phyloP scores from a whole-genome alignment of 2,888 invertebrate genomes.

The Bruchidius siliquastri region DNA sequence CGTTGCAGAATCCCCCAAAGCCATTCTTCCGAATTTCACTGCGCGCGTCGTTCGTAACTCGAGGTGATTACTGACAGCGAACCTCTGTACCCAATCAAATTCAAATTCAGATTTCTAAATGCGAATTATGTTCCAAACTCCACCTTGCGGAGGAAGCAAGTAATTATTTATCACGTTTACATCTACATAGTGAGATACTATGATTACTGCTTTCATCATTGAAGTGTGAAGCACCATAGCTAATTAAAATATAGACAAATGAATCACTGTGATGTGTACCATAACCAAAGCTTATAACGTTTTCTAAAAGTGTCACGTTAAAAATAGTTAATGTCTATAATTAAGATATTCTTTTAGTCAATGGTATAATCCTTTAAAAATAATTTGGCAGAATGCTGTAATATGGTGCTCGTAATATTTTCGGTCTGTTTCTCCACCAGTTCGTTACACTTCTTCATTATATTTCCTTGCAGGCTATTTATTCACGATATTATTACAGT shows the following conservation, averaged over 20 bases:
- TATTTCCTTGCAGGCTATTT: background rate
- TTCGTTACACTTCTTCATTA: background rate
- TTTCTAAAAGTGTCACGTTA: background rate
- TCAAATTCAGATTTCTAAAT: no score
- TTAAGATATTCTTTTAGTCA: no score
- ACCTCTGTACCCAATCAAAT: no score
- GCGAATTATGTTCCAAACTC: no score
- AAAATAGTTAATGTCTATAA: background rate
- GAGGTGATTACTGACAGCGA: no score
- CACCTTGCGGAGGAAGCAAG: no score
- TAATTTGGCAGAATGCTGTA: background rate
- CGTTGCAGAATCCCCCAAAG: no score
- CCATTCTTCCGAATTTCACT: no score
- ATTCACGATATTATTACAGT: background rate
- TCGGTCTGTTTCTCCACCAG: background rate
- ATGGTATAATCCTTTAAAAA: background rate
- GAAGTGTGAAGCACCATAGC: background rate
- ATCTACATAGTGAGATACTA: no score
- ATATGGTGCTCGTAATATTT: background rate
- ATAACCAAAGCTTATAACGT: background rate
- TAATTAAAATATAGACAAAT: background rate
- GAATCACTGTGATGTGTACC: background rate
- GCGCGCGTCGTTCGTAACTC: no score
- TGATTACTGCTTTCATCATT: no score
- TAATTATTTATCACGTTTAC: no score